Evolutionary conservation across 2,888 invertebrate species (phyloP), one percentile per base, ranked within the genome.

Genomic region (Lysandra coridon): DNA sequence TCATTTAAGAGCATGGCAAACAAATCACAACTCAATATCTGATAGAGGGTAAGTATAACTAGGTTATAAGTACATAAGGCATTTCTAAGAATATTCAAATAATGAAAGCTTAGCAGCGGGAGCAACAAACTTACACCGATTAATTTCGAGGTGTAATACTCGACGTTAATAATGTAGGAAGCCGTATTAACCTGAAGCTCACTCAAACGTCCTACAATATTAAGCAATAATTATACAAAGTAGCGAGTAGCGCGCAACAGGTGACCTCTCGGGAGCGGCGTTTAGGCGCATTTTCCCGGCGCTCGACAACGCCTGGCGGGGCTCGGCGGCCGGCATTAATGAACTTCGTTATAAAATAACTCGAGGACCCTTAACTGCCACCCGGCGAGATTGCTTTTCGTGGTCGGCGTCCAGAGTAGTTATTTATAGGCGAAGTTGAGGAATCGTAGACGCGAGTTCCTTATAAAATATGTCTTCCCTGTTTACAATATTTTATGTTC

Each of bases 271-370:
- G 80, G 81, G 81, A 81, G 82, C 78, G 81, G 81, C 84, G 80
- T 81, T 81, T 88, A 83, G 86, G 84, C 84, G 84, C 86, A 86
- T 87, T 86, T 88, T 90, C 87, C 86, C 84, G 81, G 83, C 84
- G 82, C 81, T 81, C 81, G 83, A 81, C 81, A 80, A 80, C 81
- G 17, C 17, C 17, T 17, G 57, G 57, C 17, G 57, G 83, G 84
- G 82, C 81, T 81, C 81, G 83, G 82, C 81, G 81, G 80, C 81
- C 80, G 82, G 85, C 89, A 89, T 92, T 92, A 92, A 92, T 90
- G 91, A 91, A 89, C 88, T 90, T 89, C 88, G 91, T 92, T 92
- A 92, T 93, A 93, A 92, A 92, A 91, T 91, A 90, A 89, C 88
- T 87, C 86, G 89, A 91, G 88, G 88, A 91, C 89, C 88, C 89